These are phyloP conservation scores for Drosophila bifasciata DNA, from an alignment of 1,140 invertebrate genomes.

Conservation along the genomic window DNA sequence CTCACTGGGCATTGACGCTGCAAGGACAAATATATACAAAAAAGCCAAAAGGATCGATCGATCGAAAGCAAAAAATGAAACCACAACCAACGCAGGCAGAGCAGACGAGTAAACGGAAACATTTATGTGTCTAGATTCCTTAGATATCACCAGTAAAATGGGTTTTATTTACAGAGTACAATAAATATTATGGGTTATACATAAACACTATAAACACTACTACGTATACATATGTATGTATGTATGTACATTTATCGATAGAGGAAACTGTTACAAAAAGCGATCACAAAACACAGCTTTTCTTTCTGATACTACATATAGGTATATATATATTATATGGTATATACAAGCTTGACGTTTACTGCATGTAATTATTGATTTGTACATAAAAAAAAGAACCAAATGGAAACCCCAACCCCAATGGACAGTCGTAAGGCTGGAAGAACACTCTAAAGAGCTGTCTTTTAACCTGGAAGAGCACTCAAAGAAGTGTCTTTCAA, in stretches of 20 bases:
- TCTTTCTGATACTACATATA: not conserved
- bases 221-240: slow-evolving; percentile 33
- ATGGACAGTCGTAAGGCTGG: not conserved
- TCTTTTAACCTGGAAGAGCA: no score
- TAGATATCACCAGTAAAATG: slow-evolving; percentile 22
- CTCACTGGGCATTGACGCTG: slow-evolving; percentile 24
- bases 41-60: slow-evolving; percentile 37
- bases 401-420: not conserved
- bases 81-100: slow-evolving; percentile 42
- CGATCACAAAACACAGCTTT: slow-evolving; percentile 58
- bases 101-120: slow-evolving; percentile 49
- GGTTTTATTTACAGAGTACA: slow-evolving; percentile 68
- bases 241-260: slow-evolving; percentile 29
- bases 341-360: slow-evolving; percentile 56
- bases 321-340: slow-evolving; percentile 7
- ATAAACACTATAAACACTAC: slow-evolving; percentile 8
- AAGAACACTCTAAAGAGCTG: no score
- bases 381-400: slow-evolving; percentile 46
- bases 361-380: slow-evolving; percentile 33
- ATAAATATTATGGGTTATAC: slow-evolving; percentile 47
- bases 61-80: slow-evolving; percentile 29
- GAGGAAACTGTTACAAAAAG: slow-evolving; percentile 41
- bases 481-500: no score
- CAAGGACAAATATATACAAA: slow-evolving; percentile 5
- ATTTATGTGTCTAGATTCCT: slow-evolving; percentile 43